Evolutionary conservation across 1,140 invertebrate genomes (phyloP).

Genomic region (Drosophila sp.): DNA sequence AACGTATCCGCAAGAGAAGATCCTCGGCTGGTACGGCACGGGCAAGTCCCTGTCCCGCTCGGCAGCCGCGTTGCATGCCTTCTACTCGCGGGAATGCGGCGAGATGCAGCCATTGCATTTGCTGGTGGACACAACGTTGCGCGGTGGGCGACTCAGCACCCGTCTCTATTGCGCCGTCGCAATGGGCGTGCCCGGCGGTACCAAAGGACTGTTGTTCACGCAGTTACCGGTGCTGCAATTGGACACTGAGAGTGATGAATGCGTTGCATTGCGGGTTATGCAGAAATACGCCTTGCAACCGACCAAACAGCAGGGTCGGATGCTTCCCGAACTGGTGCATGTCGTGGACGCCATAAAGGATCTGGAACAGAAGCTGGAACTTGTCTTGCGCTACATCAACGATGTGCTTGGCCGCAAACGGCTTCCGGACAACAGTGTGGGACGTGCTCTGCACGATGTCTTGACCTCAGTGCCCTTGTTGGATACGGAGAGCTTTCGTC

Average conservation of each 20-base stretch:
- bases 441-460: constrained; percentile 46
- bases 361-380: constrained; percentile 52
- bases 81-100: constrained; percentile 50
- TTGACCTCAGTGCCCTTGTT: constrained; percentile 61
- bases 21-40: constrained; percentile 65
- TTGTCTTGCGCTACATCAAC: constrained; percentile 63
- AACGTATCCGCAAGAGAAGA: constrained; percentile 60
- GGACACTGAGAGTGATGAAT: constrained; percentile 21
- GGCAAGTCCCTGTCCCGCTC: constrained; percentile 50
- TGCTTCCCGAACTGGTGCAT: constrained; percentile 55
- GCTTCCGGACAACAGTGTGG: constrained; percentile 56
- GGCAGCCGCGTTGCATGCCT: constrained; percentile 44
- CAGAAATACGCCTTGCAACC: constrained; percentile 40
- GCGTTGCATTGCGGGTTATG: constrained; percentile 53
- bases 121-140: constrained; percentile 54
- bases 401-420: constrained; percentile 61
- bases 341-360: constrained; percentile 46
- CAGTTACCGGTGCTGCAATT: constrained; percentile 52
- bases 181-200: constrained; percentile 65
- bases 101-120: constrained; percentile 58
- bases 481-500: constrained; percentile 54
- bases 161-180: constrained; percentile 57
- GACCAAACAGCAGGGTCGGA: constrained; percentile 38
- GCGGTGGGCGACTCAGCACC: constrained; percentile 31
- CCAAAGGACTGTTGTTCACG: constrained; percentile 60